Base-by-base conservation (phyloP, 2,888 invertebrate genomes). In the Quadroppia sp. region DNA sequence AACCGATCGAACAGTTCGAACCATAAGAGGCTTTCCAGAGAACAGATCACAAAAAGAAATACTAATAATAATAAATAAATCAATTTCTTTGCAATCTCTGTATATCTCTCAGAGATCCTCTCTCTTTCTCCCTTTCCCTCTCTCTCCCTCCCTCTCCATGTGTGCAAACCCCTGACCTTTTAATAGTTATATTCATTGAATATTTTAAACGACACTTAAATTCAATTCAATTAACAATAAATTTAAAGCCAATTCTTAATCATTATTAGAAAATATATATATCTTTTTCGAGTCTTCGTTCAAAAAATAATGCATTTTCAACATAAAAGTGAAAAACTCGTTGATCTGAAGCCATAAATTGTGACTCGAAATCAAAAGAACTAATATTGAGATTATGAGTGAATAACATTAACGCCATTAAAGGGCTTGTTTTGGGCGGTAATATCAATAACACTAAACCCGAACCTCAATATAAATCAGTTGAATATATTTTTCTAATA, bases 381-480 rank as follows among this genome's bases (percentile, higher is more conserved):
- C 56, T 56, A 56, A 56, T 56, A 69, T 69, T 69, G 25, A 69
- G 69, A 42, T 69, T 42, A 45, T 69, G 45, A 42, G 45, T 69
- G 69, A 69, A 69, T 69, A 45, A 69, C 69, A 69, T 69, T 69
- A 69, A 45, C 69, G 69, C 69, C 69, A 69, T 42, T 69, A 42
- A 69, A 69, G 69, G 59, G 69, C 69, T 69, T 69, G 69, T 69
- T 69, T 69, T 69, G 69, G 69, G 69, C 45, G 69, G 42, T 69
- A 45, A 25, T 69, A 69, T 69, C 69, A 69, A 69, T 69, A 69
- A 69, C 36, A 69, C 25, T 42, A 45, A 69, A 69, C 69, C 45
- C 15, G 6, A 36, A 64, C 42, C 69, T 25, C 40, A 11, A 45
- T 69, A 69, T 69, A 69, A 69, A 69, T 69, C 69, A 64, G 25